Base-by-base conservation (phyloP, 30 jellyfish, hydroid and myxozoan genomes). In the Aurelia coerulea region DNA sequence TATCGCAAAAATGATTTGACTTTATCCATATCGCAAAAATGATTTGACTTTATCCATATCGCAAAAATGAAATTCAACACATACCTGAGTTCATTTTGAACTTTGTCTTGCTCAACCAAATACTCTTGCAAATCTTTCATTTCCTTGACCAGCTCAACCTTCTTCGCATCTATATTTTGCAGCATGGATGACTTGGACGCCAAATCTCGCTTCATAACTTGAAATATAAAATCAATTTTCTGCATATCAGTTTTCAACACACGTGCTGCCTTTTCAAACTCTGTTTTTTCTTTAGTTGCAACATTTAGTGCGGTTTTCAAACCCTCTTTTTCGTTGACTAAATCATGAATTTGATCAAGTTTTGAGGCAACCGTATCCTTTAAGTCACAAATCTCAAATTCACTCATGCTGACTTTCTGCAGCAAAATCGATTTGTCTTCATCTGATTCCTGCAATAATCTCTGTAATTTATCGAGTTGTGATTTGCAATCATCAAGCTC, bases 141-240 rank as follows among this genome's bases (percentile, higher is more conserved):
- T 56, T 83, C 86, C n/a, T 33, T 65, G 62, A 83, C 12, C 10
- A 83, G 59, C 42, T 70, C 86, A 32, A 39, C 14, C 42, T 83
- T 83, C 74, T 83, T 83, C 60, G 60, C 62, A 68, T 83, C 92
- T 11, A 83, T 83, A 35, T 68, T 50, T 51, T 53, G 64, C 62
- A 83, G 29, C 85, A 83, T 73, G 10, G 92, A 83, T 37, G 92
- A 83, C 68, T 83, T 83, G 39, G 92, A 60, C 0, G 79, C 92
- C 86, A 83, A 83, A 41, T 83, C 86, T 70, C 62, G 54, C 80
- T 83, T 83, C 92, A 83, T 83, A 33, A 83, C 84, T 31, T 83
- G 86, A 59, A 83, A 83, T 23, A 83, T 83, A 58, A 75, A 16
- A 31, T 83, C 74, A 56, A 83, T 85, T 42, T 83, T 83, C 18